Conservation (phyloP, 2,797 vertebrate genomes). For the Sebastes oblongus region DNA sequence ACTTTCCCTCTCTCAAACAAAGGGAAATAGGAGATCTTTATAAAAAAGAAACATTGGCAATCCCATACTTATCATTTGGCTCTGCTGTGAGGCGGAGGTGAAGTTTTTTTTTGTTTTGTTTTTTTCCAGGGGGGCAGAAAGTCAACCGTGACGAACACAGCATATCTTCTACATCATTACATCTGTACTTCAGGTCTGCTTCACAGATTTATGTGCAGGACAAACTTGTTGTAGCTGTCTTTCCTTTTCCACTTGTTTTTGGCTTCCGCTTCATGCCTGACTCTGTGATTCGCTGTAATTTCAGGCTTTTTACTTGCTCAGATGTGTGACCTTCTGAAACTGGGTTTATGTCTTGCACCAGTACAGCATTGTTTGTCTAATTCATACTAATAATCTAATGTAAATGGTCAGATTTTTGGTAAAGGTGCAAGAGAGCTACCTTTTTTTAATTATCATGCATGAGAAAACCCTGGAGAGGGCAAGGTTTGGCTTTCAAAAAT, state of each 20-base stretch:
- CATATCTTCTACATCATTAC: slow-evolving; percentile 66
- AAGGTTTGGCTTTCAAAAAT: slow-evolving; percentile 17
- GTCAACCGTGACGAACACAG: slow-evolving; percentile 48
- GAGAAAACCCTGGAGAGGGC: not conserved
- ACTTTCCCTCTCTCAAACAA: slow-evolving; percentile 4
- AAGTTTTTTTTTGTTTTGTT: not conserved
- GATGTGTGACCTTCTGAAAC: slow-evolving; percentile 5
- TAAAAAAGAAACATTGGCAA: slow-evolving; percentile 2
- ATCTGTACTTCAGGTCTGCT: slow-evolving; percentile 61
- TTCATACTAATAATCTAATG: not conserved
- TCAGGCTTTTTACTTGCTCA: slow-evolving; percentile 14
- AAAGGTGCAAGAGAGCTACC: not conserved
- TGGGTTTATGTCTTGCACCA: not conserved
- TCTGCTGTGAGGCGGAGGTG: slow-evolving; percentile 1
- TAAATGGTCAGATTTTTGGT: not conserved
- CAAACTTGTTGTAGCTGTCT: slow-evolving; percentile 30
- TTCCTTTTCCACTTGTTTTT: slow-evolving; percentile 30
- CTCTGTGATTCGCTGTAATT: slow-evolving; percentile 37
- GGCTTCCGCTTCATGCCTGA: slow-evolving; percentile 31
- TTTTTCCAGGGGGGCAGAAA: slow-evolving; percentile 43
- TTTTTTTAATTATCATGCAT: not conserved
- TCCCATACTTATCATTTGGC: slow-evolving; percentile 12
- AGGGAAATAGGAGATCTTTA: not conserved
- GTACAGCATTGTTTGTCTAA: not conserved
- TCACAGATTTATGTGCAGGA: slow-evolving; percentile 62